A percentile compares a stretch with the other conserved stretches of the same genome.
Evolutionary conservation across 2,113 vertebrate genomes (phyloP).

Genomic region (Nestor notabilis): DNA sequence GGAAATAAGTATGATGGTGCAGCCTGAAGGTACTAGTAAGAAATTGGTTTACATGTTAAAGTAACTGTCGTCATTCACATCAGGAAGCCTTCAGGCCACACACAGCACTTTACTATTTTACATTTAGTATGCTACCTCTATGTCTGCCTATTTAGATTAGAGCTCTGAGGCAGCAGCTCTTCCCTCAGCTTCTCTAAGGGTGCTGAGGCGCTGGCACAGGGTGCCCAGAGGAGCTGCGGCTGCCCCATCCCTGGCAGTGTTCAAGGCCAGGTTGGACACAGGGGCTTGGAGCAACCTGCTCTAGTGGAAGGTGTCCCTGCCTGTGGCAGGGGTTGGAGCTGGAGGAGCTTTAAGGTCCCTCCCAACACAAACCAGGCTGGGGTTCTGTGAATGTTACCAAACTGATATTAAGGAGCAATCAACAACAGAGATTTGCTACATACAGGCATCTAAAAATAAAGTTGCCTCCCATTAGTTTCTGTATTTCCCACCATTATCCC

Average conservation of each 20-base stretch:
- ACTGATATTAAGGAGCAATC: neutral
- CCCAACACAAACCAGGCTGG: neutral
- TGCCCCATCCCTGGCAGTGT: too few species aligned
- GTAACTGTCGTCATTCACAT: neutral
- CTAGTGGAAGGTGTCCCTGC: neutral
- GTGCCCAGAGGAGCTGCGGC: neutral
- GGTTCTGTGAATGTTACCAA: neutral
- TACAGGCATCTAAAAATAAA: neutral
- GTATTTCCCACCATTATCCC: neutral
- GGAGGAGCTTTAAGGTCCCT: neutral
- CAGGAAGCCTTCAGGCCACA: neutral
- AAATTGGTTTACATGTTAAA: neutral
- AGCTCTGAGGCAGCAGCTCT: neutral
- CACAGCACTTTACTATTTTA: neutral
- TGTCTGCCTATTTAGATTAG: neutral
- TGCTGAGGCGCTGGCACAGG: neutral
- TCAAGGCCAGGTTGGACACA: too few species aligned
- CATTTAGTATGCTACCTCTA: neutral
- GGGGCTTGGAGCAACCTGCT: too few species aligned
- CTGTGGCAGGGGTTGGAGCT: neutral
- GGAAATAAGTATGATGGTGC: neutral
- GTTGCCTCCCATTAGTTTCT: neutral
- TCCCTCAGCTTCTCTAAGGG: rapidly evolving
- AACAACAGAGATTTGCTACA: neutral
- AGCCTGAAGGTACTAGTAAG: neutral